A percentile compares a stretch with the other conserved stretches of the same genome.
Evolutionary conservation across 1,140 invertebrate genomes (phyloP).

Genomic region (Chelonus insularis): DNA sequence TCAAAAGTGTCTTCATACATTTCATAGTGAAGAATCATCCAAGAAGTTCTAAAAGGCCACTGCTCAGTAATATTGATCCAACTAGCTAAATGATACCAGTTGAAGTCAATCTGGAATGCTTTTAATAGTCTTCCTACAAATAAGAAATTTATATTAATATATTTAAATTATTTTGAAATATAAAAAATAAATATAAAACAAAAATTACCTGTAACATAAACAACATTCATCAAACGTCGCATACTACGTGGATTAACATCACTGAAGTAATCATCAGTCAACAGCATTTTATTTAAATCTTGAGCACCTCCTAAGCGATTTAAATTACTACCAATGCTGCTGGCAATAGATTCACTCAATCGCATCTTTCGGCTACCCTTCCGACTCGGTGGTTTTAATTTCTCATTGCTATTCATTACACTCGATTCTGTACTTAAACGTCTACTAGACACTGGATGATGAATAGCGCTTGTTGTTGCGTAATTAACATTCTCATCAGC

Average conservation of each 20-base stretch:
- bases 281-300: conserved; percentile 81
- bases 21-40: too few species aligned
- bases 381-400: conserved; percentile 62
- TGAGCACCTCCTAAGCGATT: conserved; percentile 73
- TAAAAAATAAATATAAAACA: conserved; percentile 12
- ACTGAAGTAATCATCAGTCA: conserved; percentile 94
- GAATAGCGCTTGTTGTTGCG: conserved; percentile 53
- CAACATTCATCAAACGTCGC: conserved; percentile 95
- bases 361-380: conserved; percentile 72
- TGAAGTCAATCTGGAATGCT: too few species aligned
- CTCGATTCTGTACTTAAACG: conserved; percentile 76
- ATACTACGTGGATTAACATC: conserved; percentile 97
- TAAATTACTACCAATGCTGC: conserved; percentile 85
- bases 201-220: conserved; percentile 84
- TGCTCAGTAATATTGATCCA: too few species aligned
- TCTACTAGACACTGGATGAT: conserved; percentile 68
- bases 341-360: conserved; percentile 84
- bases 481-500: conserved; percentile 60
- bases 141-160: too few species aligned
- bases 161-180: too few species aligned
- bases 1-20: too few species aligned
- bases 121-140: too few species aligned
- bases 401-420: conserved; percentile 78
- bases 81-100: too few species aligned
- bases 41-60: too few species aligned